Conservation (phyloP, 2,888 invertebrate species). For the Craniophora ligustri region DNA sequence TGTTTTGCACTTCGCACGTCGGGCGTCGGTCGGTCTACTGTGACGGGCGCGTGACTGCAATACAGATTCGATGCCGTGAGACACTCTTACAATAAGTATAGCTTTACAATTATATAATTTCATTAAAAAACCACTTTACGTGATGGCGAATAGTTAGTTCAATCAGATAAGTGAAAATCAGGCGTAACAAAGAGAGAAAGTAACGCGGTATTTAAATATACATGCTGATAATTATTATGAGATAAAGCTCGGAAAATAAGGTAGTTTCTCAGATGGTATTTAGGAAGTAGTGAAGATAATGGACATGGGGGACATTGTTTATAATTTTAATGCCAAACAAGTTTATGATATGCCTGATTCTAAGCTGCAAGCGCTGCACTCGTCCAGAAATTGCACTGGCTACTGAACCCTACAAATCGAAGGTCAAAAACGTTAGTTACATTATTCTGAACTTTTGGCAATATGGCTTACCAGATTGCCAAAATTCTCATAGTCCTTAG, state of each 20-base stretch:
- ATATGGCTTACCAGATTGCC: too few species aligned
- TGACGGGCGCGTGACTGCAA: constrained; percentile 46
- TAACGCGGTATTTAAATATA: constrained; percentile 46
- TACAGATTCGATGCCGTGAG: constrained; percentile 38
- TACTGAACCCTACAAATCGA: too few species aligned
- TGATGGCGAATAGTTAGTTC: constrained; percentile 31
- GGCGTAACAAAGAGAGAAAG: constrained; percentile 54
- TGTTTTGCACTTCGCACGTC: constrained; percentile 39
- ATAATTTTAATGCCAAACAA: too few species aligned
- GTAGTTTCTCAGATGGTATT: constrained; percentile 42
- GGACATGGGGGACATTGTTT: constrained; percentile 19
- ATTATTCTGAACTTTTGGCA: too few species aligned
- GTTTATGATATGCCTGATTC: too few species aligned
- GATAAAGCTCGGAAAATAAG: constrained; percentile 34
- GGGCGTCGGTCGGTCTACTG: constrained; percentile 51
- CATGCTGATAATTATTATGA: constrained; percentile 41
- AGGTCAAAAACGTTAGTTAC: too few species aligned
- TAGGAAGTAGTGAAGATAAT: constrained; percentile 36
- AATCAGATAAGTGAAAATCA: constrained; percentile 47
- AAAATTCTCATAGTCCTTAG: too few species aligned
- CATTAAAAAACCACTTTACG: constrained; percentile 30
- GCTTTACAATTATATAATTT: constrained; percentile 45
- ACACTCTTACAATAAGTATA: constrained; percentile 23
- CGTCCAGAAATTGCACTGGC: too few species aligned
- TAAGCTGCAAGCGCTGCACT: too few species aligned